A percentile compares a stretch with the other conserved stretches of the same genome.
Evolutionary conservation across 2,888 invertebrate species (phyloP).

Genomic region (Drosophila prostipennis): DNA sequence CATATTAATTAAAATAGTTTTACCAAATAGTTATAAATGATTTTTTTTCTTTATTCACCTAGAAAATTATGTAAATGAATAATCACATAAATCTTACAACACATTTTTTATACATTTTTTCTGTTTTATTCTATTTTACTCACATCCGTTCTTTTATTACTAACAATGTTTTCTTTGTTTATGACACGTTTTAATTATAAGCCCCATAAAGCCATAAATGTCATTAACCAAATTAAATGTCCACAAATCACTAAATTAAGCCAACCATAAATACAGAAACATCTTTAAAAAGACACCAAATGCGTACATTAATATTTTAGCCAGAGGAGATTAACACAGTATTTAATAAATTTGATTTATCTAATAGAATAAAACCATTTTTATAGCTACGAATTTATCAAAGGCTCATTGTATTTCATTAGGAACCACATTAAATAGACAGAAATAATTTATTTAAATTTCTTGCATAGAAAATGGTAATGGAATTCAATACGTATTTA

Average conservation of each 20-base stretch:
- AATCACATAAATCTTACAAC: background rate
- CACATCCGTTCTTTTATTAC: background rate
- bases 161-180: conserved; percentile 11
- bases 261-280: background rate
- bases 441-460: background rate
- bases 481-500: background rate
- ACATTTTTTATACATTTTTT: background rate
- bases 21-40: background rate
- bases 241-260: conserved; percentile 15
- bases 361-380: background rate
- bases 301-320: background rate
- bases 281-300: conserved; percentile 1
- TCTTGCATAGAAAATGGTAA: background rate
- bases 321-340: background rate
- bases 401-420: background rate
- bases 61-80: background rate
- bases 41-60: background rate
- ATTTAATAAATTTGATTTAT: background rate
- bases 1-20: no score
- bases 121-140: background rate
- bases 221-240: conserved; percentile 12
- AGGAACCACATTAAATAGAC: background rate
- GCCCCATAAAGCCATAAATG: conserved; percentile 3
- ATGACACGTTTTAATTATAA: conserved; percentile 7
- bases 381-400: background rate